Conservation (phyloP, 2,797 vertebrate genomes). For the Mus caroli region DNA sequence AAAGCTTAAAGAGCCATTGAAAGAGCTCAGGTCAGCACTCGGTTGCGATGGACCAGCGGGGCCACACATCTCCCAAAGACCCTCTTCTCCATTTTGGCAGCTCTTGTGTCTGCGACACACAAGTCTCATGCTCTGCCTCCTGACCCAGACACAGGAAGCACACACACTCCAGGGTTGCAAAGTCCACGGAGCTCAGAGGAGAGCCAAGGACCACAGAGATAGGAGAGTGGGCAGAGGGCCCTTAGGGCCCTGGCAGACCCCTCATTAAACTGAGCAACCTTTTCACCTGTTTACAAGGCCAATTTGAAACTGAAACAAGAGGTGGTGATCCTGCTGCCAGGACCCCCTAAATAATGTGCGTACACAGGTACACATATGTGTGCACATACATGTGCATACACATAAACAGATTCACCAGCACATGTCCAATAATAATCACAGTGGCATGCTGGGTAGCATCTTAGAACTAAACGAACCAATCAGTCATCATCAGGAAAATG, state of each 20-base stretch:
- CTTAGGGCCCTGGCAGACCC: neutral
- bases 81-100: neutral
- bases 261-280: neutral
- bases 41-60: neutral
- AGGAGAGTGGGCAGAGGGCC: neutral
- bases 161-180: neutral
- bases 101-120: neutral
- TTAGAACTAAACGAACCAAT: neutral
- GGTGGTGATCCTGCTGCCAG: neutral
- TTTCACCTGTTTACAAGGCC: neutral
- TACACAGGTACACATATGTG: neutral
- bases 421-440: neutral
- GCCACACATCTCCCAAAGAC: rapidly evolving
- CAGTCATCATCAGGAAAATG: neutral
- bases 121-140: neutral
- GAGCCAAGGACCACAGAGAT: neutral
- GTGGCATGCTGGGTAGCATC: neutral
- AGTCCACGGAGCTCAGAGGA: neutral
- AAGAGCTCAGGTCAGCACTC: neutral
- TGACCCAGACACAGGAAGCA: neutral
- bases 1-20: neutral
- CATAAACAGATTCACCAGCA: neutral
- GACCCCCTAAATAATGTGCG: neutral
- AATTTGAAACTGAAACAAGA: neutral
- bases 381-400: neutral